Percentiles rank a stretch among this genome's conserved stretches.
Evolutionary conservation across 2,797 vertebrate genomes (phyloP).

Genomic region (Mionectes olivaceus): DNA sequence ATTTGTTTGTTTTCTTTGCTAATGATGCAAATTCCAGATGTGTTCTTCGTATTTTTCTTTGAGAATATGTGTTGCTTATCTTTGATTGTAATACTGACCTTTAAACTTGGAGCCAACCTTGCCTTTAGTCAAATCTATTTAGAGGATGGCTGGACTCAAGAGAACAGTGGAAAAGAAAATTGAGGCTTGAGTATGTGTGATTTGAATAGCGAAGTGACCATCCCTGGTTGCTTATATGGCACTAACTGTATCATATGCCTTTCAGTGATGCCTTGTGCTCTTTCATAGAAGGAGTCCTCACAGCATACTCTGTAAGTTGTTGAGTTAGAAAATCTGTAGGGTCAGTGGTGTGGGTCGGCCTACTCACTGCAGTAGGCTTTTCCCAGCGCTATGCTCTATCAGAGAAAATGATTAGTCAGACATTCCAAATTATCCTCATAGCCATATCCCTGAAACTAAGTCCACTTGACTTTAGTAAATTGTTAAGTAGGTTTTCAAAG

Average conservation of each 20-base stretch:
- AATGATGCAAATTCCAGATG: not conserved
- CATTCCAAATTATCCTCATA: not conserved
- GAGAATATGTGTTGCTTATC: not conserved
- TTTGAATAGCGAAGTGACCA: not conserved
- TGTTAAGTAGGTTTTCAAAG: not conserved
- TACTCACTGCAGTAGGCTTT: not conserved
- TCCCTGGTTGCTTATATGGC: not conserved
- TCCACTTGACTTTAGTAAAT: not conserved
- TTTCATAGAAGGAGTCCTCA: not conserved
- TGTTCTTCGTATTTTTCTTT: not conserved
- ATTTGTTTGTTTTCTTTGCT: not conserved
- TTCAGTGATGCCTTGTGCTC: not conserved
- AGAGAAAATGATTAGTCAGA: not conserved
- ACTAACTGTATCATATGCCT: not conserved
- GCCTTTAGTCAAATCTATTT: not conserved
- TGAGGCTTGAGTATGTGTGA: not conserved
- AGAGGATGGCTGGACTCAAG: not conserved
- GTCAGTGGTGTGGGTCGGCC: not conserved
- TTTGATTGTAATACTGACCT: not conserved
- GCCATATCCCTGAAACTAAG: not conserved
- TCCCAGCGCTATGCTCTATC: not conserved
- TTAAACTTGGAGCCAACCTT: not conserved
- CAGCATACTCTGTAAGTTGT: not conserved
- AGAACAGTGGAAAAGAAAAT: not conserved
- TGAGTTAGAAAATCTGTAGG: not conserved